These are phyloP conservation scores for Nemopilema nomurai DNA, from an alignment of 30 jellyfish, hydroid and myxozoan genomes.

Conservation along the genomic window DNA sequence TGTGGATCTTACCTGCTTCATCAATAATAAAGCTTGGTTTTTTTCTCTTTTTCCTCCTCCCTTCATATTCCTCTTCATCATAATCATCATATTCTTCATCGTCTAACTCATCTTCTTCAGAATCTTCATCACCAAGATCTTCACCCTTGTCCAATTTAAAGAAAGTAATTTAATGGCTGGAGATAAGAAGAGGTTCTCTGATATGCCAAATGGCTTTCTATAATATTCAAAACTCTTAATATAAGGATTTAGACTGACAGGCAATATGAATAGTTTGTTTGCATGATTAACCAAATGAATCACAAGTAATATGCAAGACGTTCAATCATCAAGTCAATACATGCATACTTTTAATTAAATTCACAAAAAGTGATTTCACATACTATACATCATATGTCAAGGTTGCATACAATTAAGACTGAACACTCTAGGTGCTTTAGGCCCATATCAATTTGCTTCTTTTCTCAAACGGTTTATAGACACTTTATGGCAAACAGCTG, in stretches of 20 bases:
- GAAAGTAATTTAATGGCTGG: no score
- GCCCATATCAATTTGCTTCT: neutral
- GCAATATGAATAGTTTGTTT: no score
- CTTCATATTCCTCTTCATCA: constrained; percentile 78
- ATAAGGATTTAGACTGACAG: no score
- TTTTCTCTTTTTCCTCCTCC: constrained; percentile 60
- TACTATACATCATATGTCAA: no score
- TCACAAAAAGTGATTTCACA: no score
- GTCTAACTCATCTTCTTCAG: constrained; percentile 64
- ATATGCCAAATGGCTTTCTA: no score
- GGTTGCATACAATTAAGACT: neutral
- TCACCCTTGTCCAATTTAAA: constrained; percentile 72
- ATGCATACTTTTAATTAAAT: no score
- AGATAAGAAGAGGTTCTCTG: no score
- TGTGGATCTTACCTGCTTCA: constrained; percentile 85
- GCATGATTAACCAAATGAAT: no score
- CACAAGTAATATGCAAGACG: no score
- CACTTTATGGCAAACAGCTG: neutral
- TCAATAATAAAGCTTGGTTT: constrained; percentile 93
- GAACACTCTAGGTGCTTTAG: neutral
- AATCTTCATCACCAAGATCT: constrained; percentile 79
- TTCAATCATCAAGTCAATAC: no score
- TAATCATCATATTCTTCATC: constrained; percentile 89
- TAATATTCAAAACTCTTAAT: no score
- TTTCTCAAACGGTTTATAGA: neutral